Evolutionary conservation across 2,797 vertebrate species (phyloP).

Genomic region (Vultur gryphus): DNA sequence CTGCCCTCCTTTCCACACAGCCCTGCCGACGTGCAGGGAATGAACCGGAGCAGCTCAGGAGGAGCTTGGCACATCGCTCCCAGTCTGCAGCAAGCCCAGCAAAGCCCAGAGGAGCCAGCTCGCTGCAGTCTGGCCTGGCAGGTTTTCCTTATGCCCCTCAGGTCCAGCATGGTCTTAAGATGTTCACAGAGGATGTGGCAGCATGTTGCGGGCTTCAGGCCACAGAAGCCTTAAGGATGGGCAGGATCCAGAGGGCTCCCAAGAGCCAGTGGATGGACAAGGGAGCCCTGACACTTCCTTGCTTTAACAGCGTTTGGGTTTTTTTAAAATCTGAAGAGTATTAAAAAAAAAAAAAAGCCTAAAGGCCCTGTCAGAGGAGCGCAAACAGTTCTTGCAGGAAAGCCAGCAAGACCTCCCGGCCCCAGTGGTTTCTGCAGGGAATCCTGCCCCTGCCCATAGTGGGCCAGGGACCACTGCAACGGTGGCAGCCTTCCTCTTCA

Average conservation of each 20-base stretch:
- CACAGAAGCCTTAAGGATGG: background rate
- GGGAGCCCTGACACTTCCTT: background rate
- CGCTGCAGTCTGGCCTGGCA: background rate
- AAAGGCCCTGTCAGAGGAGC: background rate
- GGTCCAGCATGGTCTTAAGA: background rate
- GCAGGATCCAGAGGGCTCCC: background rate
- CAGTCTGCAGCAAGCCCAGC: accelerated
- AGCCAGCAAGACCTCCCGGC: background rate
- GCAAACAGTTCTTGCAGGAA: background rate
- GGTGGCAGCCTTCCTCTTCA: background rate
- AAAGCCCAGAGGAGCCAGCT: background rate
- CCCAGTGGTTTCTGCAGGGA: background rate
- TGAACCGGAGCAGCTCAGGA: background rate
- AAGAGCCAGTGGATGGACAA: background rate
- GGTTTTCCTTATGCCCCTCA: background rate
- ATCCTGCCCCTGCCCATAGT: background rate
- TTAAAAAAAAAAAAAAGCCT: background rate
- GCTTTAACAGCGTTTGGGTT: background rate
- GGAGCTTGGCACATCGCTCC: background rate
- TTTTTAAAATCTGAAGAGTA: background rate
- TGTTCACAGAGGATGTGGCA: background rate
- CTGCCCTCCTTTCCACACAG: background rate
- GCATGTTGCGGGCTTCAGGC: background rate
- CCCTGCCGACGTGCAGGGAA: background rate
- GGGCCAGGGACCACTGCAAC: background rate